Conservation (phyloP, 2,113 vertebrate genomes). For the Hyperoodon ampullatus region DNA sequence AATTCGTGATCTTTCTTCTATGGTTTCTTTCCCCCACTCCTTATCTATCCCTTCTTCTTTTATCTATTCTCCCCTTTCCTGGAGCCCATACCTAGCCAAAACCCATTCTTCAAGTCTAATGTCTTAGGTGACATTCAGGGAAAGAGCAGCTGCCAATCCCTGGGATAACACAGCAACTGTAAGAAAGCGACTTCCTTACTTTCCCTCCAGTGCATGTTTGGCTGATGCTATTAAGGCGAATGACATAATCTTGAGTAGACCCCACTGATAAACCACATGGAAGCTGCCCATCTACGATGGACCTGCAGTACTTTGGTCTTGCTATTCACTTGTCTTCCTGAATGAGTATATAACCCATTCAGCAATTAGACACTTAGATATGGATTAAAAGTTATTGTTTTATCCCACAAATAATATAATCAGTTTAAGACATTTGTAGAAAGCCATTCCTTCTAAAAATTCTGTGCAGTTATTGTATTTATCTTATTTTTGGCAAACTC, state of each 20-base stretch:
- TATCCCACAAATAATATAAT: not conserved
- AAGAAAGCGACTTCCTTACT: not conserved
- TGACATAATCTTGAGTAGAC: conserved; percentile 41
- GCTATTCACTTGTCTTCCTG: conserved; percentile 38
- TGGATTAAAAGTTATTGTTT: conserved; percentile 14
- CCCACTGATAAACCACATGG: not conserved
- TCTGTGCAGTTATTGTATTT: not conserved
- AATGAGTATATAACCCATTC: not conserved
- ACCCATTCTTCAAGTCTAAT: not conserved
- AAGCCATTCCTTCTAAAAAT: not conserved
- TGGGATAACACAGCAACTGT: not conserved
- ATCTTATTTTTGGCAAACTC: not conserved
- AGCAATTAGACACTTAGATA: not conserved
- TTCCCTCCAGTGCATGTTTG: not conserved
- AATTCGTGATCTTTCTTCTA: not conserved
- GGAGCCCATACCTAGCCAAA: not conserved
- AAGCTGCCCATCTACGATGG: not conserved
- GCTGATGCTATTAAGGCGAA: not conserved
- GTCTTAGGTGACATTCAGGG: not conserved
- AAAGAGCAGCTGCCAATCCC: not conserved
- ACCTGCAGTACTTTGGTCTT: not conserved
- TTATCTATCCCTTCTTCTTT: not conserved
- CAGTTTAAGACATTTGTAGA: not conserved
- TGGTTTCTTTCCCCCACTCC: not conserved
- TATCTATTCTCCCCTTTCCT: not conserved